These are phyloP conservation scores for Caenorhabditis sp. DNA, from an alignment of 2,888 invertebrate genomes.

Conservation along the genomic window DNA sequence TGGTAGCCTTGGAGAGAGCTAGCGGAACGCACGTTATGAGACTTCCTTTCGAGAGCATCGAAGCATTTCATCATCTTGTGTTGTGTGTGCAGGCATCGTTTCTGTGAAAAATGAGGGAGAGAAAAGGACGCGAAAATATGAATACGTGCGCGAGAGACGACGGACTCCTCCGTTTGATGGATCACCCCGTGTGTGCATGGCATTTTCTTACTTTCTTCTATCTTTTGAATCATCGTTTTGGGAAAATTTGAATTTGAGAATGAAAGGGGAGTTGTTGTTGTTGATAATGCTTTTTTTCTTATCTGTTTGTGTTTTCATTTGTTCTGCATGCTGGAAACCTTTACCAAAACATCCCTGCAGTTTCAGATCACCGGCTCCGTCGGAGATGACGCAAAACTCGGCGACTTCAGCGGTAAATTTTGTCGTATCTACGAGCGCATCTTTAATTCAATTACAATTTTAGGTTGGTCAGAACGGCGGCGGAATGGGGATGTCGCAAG, in stretches of 20 bases:
- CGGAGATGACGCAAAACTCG: constrained; percentile 57
- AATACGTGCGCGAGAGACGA: constrained; percentile 22
- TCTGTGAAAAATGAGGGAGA: constrained; percentile 7
- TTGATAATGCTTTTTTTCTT: too few relatives aligned
- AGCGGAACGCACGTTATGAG: constrained; percentile 8
- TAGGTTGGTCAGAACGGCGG: constrained; percentile 40
- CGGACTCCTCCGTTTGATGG: constrained; percentile 28
- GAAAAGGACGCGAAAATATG: constrained; percentile 3
- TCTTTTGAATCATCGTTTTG: too few relatives aligned
- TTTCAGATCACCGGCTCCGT: constrained; percentile 66
- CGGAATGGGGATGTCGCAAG: constrained; percentile 30
- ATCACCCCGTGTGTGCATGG: constrained; percentile 30
- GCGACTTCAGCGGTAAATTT: constrained; percentile 27
- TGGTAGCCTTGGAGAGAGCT: too few relatives aligned
- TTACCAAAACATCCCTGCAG: constrained; percentile 40
- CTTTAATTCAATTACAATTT: too few relatives aligned
- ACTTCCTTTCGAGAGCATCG: constrained; percentile 14
- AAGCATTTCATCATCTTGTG: constrained; percentile 9
- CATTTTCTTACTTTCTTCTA: too few relatives aligned
- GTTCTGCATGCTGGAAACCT: constrained; percentile 50
- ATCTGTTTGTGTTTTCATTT: too few relatives aligned
- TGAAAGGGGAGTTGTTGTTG: too few relatives aligned
- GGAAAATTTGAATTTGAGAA: too few relatives aligned
- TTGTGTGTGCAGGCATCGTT: not conserved
- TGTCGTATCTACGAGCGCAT: too few relatives aligned